phyloP scores from a whole-genome alignment of 2,797 vertebrate species.

The Esox lucius region DNA sequence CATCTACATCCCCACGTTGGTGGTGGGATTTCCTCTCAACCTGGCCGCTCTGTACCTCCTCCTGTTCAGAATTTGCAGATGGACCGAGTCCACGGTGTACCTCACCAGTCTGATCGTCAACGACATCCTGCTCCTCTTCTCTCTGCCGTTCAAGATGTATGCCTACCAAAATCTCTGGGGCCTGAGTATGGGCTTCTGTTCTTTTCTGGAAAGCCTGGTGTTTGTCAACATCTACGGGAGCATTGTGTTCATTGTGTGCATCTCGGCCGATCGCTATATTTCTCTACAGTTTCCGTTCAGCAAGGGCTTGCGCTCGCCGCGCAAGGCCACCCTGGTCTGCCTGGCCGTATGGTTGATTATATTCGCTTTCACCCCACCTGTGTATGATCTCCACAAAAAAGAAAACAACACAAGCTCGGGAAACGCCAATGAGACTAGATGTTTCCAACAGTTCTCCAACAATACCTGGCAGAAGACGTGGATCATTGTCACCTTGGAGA shows the following conservation, averaged over 20 bases:
- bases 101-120: conserved; percentile 68
- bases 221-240: conserved; percentile 78
- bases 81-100: conserved; percentile 69
- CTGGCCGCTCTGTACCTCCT: conserved; percentile 64
- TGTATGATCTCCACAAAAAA: conserved; percentile 43
- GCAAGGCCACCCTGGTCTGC: conserved; percentile 61
- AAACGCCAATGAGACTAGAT: conserved; percentile 25
- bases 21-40: conserved; percentile 69
- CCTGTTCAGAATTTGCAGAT: conserved; percentile 59
- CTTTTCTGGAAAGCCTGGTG: conserved; percentile 71
- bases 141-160: conserved; percentile 74
- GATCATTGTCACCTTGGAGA: conserved; percentile 55
- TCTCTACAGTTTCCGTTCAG: conserved; percentile 64
- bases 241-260: conserved; percentile 72
- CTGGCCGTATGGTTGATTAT: conserved; percentile 54
- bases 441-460: conserved; percentile 70
- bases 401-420: rapidly evolving
- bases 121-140: conserved; percentile 73
- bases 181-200: conserved; percentile 60
- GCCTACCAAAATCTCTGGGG: conserved; percentile 62
- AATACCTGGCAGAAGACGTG: conserved; percentile 47
- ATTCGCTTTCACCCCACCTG: conserved; percentile 39
- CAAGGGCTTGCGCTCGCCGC: conserved; percentile 54
- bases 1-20: conserved; percentile 63
- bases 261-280: conserved; percentile 67